These are phyloP conservation scores for Ichneumoninae sp. DNA, from an alignment of 2,888 invertebrate genomes.

Conservation along the genomic window DNA sequence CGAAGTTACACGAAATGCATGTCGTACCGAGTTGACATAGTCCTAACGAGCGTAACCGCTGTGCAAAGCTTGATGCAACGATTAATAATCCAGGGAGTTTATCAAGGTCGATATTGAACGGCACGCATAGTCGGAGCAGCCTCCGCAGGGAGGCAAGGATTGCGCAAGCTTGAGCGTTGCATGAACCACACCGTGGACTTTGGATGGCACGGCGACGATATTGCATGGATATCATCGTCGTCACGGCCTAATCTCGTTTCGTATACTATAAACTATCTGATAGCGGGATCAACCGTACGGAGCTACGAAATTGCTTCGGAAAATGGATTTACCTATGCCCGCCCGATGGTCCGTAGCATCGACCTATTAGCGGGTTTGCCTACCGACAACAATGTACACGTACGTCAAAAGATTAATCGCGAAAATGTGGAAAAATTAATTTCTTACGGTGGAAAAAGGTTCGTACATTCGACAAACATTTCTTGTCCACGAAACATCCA, in stretches of 20 bases:
- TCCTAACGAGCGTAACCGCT: slow-evolving; percentile 47
- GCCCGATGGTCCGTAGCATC: slow-evolving; percentile 9
- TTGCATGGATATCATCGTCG: slow-evolving; percentile 47
- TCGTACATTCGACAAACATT: no score
- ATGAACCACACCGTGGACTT: neutral
- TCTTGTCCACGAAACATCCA: no score
- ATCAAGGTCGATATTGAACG: slow-evolving; percentile 53
- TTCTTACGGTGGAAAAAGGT: no score
- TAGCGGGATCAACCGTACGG: slow-evolving; percentile 9
- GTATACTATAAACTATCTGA: slow-evolving; percentile 45
- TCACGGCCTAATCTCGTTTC: slow-evolving; percentile 49
- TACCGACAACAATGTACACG: neutral
- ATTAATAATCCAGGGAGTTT: slow-evolving; percentile 53
- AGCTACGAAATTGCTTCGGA: slow-evolving; percentile 55
- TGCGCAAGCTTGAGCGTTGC: slow-evolving; percentile 32
- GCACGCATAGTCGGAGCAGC: slow-evolving; percentile 20
- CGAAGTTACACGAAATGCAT: neutral
- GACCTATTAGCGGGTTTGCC: slow-evolving; percentile 5
- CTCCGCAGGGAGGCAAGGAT: slow-evolving; percentile 2
- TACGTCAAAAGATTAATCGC: slow-evolving; percentile 4
- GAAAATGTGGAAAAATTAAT: neutral
- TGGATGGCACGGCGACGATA: slow-evolving; percentile 41
- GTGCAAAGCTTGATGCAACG: slow-evolving; percentile 42
- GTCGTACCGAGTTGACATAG: neutral
- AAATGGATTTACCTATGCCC: slow-evolving; percentile 51